These are phyloP conservation scores for Pelodiscus sinensis DNA, from an alignment of 2,113 vertebrate genomes.

Conservation along the genomic window DNA sequence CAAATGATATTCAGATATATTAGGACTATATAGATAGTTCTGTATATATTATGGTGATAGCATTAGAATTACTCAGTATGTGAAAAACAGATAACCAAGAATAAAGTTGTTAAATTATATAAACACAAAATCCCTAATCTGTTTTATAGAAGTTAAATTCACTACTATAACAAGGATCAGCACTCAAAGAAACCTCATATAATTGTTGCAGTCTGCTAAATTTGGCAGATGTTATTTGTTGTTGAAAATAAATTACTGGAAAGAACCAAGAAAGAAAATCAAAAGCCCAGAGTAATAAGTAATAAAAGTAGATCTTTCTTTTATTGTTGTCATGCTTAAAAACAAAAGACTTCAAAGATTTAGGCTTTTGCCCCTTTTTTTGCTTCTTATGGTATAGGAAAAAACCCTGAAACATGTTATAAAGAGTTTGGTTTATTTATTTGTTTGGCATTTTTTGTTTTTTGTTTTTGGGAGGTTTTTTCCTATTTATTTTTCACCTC, in stretches of 20 bases:
- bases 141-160: not conserved
- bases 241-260: not conserved
- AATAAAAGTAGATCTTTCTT: not conserved
- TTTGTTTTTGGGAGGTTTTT: not conserved
- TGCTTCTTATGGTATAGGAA: not conserved
- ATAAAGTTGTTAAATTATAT: not conserved
- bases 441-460: not conserved
- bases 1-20: not conserved
- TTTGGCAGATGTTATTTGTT: not conserved
- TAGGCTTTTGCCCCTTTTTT: not conserved
- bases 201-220: not conserved
- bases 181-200: not conserved
- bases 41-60: not conserved
- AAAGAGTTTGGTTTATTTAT: not conserved
- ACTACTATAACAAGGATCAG: not conserved
- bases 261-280: not conserved
- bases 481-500: not conserved
- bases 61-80: not conserved
- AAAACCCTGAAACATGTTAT: not conserved
- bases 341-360: not conserved
- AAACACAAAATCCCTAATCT: not conserved
- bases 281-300: not conserved
- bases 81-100: not conserved
- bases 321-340: not conserved
- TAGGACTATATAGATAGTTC: not conserved